Conservation (phyloP, 2,797 vertebrate genomes). For the Clarias pachynema region DNA sequence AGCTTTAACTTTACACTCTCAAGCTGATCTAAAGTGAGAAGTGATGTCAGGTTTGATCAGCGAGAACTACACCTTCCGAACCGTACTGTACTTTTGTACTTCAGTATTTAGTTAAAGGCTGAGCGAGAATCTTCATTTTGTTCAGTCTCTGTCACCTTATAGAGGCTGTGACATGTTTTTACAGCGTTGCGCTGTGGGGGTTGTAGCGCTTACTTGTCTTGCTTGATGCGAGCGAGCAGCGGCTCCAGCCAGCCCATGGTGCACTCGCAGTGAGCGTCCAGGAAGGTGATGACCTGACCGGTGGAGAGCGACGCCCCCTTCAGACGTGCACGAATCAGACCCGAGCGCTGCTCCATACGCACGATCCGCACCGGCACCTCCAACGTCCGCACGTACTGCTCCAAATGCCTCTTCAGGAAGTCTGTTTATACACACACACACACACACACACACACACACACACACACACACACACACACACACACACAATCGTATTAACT, state of each 20-base stretch:
- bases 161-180: not conserved
- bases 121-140: too few species aligned
- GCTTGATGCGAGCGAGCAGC: slow-evolving; percentile 91
- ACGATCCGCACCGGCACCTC: slow-evolving; percentile 92
- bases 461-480: not conserved
- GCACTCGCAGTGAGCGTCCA: slow-evolving; percentile 98
- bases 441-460: not conserved
- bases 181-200: slow-evolving; percentile 14
- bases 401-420: slow-evolving; percentile 92
- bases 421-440: slow-evolving; percentile 70
- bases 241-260: slow-evolving; percentile 97
- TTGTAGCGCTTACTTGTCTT: slow-evolving; percentile 83
- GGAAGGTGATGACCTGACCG: slow-evolving; percentile 97
- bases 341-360: slow-evolving; percentile 97
- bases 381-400: slow-evolving; percentile 91
- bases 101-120: not conserved
- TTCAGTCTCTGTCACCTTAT: not conserved
- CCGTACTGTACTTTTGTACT: not conserved
- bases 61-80: not conserved
- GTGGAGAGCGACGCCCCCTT: slow-evolving; percentile 95
- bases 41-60: slow-evolving; percentile 1
- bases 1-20: not conserved
- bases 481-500: not conserved
- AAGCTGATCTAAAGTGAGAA: not conserved
- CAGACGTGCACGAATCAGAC: slow-evolving; percentile 93